Evolutionary conservation across 2,797 vertebrate genomes (phyloP).

Genomic region (Crocidura indochinensis): DNA sequence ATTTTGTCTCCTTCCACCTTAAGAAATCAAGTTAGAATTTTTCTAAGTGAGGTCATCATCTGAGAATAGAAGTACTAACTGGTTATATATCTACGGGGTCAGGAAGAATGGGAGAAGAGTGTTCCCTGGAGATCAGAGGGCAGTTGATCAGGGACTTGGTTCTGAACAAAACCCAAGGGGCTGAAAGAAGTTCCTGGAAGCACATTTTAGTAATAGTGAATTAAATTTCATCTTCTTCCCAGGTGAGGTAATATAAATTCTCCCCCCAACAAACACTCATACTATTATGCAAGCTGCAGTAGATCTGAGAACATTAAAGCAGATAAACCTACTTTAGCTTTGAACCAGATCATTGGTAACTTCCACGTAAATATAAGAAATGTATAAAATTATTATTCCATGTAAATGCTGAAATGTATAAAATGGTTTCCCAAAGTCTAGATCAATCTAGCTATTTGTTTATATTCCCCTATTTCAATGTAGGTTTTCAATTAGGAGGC

Average conservation of each 20-base stretch:
- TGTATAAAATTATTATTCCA: no score
- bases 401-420: slow-evolving; percentile 45
- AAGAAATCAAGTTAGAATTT: slow-evolving; percentile 72
- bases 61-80: slow-evolving; percentile 28
- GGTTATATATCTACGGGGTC: not conserved
- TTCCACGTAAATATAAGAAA: slow-evolving; percentile 48
- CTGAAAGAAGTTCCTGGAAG: slow-evolving; percentile 21
- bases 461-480: slow-evolving; percentile 60
- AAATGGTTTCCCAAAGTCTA: slow-evolving; percentile 24
- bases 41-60: not conserved
- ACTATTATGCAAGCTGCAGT: slow-evolving; percentile 33
- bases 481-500: slow-evolving; percentile 55
- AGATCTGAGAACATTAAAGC: slow-evolving; percentile 40
- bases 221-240: slow-evolving; percentile 51
- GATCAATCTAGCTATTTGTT: slow-evolving; percentile 52
- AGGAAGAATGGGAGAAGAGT: not conserved
- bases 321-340: not conserved
- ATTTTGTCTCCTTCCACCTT: not conserved
- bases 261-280: not conserved
- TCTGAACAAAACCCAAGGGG: slow-evolving; percentile 29
- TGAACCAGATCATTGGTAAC: slow-evolving; percentile 9
- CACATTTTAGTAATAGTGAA: slow-evolving; percentile 54
- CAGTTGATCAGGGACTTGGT: not conserved
- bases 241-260: not conserved
- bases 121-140: not conserved